Evolutionary conservation across 1,140 invertebrate species (phyloP), one percentile per base, ranked within the genome.

Genomic region (Meloidogyne floridensis): DNA sequence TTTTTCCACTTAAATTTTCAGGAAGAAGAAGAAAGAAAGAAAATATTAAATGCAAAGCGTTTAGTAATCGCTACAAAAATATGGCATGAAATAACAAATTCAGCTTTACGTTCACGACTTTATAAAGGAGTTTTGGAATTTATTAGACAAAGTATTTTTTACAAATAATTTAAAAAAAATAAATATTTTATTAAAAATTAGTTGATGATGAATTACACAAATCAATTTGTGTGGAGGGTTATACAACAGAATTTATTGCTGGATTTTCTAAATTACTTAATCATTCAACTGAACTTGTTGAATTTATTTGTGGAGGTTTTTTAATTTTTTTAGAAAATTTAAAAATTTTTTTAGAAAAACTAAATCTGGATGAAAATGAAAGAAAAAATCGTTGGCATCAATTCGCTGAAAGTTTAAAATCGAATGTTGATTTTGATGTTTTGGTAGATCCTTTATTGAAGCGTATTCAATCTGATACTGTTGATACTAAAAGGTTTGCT

Each of bases 11-110:
- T n/a, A 65, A 65, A 13, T 18, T 59, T 65, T 54, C n/a, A 54
- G 72, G 72, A 54, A 6, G 43, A 47, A 74, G 53, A 74, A 7
- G 69, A 72, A 77, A 43, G 18, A 9, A 15, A 77, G 75, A 47
- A 59, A 54, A n/a, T 43, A 72, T 7, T 15, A 1, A 54, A 7
- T 15, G 42, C 32, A 15, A 73, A 75, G 8, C 51, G 42, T 6
- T 72, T 77, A 53, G 76, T 47, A 77, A 77, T 47, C n/a, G 76
- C 70, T 75, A 13, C n/a, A 72, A 56, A 77, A 18, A 43, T 77
- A 15, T 42, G 53, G 32, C 4, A 77, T 0, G 76, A 77, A 77
- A 72, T 42, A 77, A 42, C 53, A n/a, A 75, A 69, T 75, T 47
- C 51, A 77, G 32, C 42, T n/a, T 43, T 42, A 56, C 32, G 76